These are phyloP conservation scores for Philereme vetulata DNA, from an alignment of 2,888 invertebrate species.

Conservation along the genomic window DNA sequence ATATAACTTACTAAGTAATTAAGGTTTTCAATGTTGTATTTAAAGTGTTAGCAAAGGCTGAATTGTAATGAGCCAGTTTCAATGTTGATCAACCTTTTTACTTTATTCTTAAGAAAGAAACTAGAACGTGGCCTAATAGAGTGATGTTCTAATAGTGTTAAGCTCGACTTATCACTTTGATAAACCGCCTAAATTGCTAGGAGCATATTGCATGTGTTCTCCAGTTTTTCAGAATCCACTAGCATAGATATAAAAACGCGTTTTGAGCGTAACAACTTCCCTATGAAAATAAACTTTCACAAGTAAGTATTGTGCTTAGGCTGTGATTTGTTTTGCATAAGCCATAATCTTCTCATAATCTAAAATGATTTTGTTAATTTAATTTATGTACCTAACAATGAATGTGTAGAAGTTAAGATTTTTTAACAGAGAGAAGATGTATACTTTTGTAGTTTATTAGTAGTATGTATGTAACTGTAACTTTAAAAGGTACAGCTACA, in stretches of 20 bases:
- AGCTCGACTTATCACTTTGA: conserved; percentile 16
- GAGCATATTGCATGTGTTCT: neutral
- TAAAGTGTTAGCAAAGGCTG: conserved; percentile 10
- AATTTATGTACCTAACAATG: neutral
- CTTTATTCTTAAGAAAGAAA: conserved; percentile 2
- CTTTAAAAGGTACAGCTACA: conserved; percentile 9
- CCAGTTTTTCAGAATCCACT: neutral
- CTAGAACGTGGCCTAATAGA: neutral
- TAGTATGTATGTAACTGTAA: conserved; percentile 2
- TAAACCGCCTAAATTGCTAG: conserved; percentile 15
- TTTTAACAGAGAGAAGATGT: conserved; percentile 18
- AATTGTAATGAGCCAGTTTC: conserved; percentile 4
- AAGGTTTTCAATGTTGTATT: conserved; percentile 14
- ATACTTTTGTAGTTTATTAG: conserved; percentile 12
- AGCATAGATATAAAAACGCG: neutral
- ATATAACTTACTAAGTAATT: neutral
- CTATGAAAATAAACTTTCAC: too few species aligned
- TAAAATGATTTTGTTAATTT: neutral
- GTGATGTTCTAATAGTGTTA: conserved; percentile 5
- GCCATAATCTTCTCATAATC: conserved; percentile 8
- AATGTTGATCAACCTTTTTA: conserved; percentile 1
- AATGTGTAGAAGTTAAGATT: conserved; percentile 15
- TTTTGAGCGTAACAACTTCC: neutral
- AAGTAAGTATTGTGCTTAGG: conserved; percentile 7
- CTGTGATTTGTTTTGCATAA: conserved; percentile 24